A percentile compares a stretch with the other conserved stretches of the same genome.
Conservation (phyloP, 2,888 invertebrate genomes). For the Stenotaenia linearis region DNA sequence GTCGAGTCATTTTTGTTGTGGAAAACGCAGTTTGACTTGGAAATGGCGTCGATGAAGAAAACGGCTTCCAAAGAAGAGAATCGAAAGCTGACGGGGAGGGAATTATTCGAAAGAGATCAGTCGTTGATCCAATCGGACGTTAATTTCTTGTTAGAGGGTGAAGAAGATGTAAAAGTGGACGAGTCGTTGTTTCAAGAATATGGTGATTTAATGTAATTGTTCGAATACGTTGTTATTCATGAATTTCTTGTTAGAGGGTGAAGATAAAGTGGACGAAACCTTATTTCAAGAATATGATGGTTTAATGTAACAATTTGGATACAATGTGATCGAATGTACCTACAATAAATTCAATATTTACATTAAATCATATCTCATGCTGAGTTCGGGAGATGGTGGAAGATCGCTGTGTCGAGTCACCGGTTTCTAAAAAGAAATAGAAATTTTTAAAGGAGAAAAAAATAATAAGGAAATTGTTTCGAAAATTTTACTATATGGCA, state of each 20-base stretch:
- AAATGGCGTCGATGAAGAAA: slow-evolving; percentile 62
- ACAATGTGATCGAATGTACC: background rate
- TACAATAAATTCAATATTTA: background rate
- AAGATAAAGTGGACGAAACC: slow-evolving; percentile 84
- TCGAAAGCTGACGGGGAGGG: slow-evolving; percentile 75
- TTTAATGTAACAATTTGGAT: background rate
- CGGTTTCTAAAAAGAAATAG: background rate
- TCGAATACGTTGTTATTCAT: slow-evolving; percentile 51
- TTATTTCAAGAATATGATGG: slow-evolving; percentile 71
- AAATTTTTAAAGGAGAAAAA: too few species aligned
- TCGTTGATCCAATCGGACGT: slow-evolving; percentile 94
- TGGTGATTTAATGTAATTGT: slow-evolving; percentile 51
- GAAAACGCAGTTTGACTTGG: slow-evolving; percentile 88
- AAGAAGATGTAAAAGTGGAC: slow-evolving; percentile 80
- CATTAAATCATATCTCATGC: background rate
- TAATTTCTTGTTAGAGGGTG: slow-evolving; percentile 81
- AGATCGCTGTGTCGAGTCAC: background rate
- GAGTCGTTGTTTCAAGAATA: slow-evolving; percentile 87
- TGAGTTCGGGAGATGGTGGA: background rate
- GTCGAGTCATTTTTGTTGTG: slow-evolving; percentile 92
- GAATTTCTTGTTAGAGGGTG: slow-evolving; percentile 81
- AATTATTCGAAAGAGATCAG: slow-evolving; percentile 87
- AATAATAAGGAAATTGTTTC: background rate
- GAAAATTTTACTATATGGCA: background rate
- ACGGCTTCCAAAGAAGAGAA: slow-evolving; percentile 57